phyloP scores from a whole-genome alignment of 2,888 invertebrate genomes.

The Sphaerophoria rueppellii region DNA sequence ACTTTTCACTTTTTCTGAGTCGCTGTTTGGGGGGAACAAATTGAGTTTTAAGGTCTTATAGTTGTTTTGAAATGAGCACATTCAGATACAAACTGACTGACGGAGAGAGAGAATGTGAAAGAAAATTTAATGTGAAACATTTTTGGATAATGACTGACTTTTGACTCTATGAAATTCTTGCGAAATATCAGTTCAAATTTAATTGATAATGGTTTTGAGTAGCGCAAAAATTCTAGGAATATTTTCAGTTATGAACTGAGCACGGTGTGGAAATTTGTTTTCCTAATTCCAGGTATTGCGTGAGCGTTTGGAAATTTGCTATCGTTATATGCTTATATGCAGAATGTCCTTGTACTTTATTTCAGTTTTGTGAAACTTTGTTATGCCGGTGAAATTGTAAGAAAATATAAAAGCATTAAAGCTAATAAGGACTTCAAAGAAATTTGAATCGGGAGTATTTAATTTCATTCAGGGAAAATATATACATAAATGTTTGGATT shows the following conservation, averaged over 20 bases:
- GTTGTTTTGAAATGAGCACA: neutral
- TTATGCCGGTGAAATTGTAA: too few species aligned
- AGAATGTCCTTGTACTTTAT: too few species aligned
- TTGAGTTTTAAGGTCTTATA: neutral
- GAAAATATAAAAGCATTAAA: too few species aligned
- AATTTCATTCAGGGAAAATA: too few species aligned
- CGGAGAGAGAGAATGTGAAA: too few species aligned
- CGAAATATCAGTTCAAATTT: neutral
- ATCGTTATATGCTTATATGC: too few species aligned
- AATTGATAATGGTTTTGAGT: neutral
- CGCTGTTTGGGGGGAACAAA: neutral
- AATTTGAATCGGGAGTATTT: too few species aligned
- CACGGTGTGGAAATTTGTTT: neutral
- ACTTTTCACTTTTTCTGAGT: neutral
- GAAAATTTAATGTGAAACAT: neutral
- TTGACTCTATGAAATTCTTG: neutral
- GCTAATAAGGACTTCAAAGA: too few species aligned
- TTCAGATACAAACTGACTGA: neutral
- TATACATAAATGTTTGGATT: too few species aligned
- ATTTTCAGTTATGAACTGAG: neutral
- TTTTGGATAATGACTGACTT: neutral
- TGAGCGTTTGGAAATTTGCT: too few species aligned
- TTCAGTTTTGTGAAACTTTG: too few species aligned
- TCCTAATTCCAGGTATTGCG: too few species aligned
- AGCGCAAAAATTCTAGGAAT: neutral